Conservation (phyloP, 2,888 invertebrate genomes). For the Lepidocyrtoides sp. region DNA sequence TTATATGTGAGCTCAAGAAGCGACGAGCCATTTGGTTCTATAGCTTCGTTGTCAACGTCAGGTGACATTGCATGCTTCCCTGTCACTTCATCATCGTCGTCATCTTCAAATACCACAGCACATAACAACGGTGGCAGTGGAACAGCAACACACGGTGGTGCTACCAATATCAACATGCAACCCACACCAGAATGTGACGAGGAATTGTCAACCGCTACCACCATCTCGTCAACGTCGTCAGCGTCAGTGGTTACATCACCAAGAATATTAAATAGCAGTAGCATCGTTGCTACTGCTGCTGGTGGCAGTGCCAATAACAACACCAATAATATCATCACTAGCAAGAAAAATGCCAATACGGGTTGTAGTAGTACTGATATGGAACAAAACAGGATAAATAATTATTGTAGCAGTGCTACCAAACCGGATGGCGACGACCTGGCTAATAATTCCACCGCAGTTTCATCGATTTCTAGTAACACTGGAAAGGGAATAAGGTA, state of each 20-base stretch:
- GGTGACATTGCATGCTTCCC: conserved; percentile 85
- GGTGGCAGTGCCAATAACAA: conserved; percentile 20
- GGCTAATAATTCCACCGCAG: neutral
- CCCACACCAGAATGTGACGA: conserved; percentile 65
- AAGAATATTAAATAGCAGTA: neutral
- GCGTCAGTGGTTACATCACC: conserved; percentile 22
- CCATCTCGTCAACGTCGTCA: conserved; percentile 21
- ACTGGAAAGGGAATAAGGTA: conserved; percentile 44
- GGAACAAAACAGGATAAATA: conserved; percentile 5
- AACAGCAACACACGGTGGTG: neutral
- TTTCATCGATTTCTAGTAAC: conserved; percentile 12
- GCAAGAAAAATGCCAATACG: conserved; percentile 12
- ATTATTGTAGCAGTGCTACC: neutral
- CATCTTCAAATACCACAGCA: neutral
- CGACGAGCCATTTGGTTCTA: conserved; percentile 85
- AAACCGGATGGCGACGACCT: neutral
- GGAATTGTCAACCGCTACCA: conserved; percentile 37
- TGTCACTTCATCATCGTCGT: conserved; percentile 31
- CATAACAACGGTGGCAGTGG: neutral
- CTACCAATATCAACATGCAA: conserved; percentile 35
- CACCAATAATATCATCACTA: neutral
- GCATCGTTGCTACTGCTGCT: no score
- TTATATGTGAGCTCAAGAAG: conserved; percentile 80
- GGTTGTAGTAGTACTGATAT: neutral
- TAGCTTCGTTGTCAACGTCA: conserved; percentile 82